Evolutionary conservation across 1,140 invertebrate species (phyloP).

Genomic region (Saccostrea echinata): DNA sequence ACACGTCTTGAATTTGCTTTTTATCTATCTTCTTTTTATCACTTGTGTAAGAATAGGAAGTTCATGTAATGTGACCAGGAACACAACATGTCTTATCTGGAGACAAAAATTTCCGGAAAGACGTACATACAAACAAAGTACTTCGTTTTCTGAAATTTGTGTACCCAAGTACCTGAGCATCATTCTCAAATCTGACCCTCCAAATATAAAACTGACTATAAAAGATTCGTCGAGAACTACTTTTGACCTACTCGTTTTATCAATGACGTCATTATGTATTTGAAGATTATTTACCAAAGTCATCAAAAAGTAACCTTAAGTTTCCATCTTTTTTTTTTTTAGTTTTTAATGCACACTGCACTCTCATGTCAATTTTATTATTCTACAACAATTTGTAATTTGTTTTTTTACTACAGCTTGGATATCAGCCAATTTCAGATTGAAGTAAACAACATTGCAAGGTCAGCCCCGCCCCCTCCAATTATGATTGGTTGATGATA

Average conservation of each 20-base stretch:
- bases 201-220: constrained; percentile 23
- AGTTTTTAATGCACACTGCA: not conserved
- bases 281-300: not conserved
- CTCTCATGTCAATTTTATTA: no score
- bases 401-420: constrained; percentile 11
- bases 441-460: constrained; percentile 39
- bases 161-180: not conserved
- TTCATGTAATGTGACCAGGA: no score
- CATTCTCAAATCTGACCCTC: not conserved
- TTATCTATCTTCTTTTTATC: no score
- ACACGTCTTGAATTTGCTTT: no score
- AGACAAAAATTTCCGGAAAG: not conserved
- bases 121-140: not conserved
- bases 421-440: constrained; percentile 36
- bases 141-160: not conserved
- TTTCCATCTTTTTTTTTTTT: not conserved
- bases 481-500: constrained; percentile 44
- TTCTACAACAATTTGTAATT: not conserved
- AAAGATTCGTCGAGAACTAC: not conserved
- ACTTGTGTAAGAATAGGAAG: no score
- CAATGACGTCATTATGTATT: constrained; percentile 1
- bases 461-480: constrained; percentile 29
- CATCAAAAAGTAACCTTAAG: not conserved
- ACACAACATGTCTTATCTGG: no score
- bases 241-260: constrained; percentile 18